Evolutionary conservation across 2,797 vertebrate genomes (phyloP).

Genomic region (Huso huso): DNA sequence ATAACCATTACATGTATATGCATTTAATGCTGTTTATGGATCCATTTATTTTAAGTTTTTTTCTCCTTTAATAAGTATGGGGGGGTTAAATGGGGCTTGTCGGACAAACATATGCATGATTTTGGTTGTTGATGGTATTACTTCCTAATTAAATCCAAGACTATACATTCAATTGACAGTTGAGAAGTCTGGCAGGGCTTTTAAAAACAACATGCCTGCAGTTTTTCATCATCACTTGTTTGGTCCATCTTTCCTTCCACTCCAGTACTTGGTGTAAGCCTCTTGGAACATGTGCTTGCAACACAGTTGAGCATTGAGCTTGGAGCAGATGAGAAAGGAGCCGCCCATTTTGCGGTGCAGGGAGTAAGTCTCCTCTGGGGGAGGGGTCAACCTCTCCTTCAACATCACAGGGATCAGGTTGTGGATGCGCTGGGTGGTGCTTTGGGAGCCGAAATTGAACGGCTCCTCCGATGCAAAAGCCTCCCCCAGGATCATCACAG

Average conservation of each 20-base stretch:
- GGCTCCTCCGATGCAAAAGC: constrained; percentile 72
- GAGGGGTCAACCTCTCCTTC: constrained; percentile 84
- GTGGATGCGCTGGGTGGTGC: constrained; percentile 90
- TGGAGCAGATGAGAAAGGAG: constrained; percentile 96
- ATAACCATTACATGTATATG: too few species aligned
- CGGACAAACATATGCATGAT: constrained; percentile 17
- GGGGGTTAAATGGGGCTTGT: constrained; percentile 11
- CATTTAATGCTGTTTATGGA: too few species aligned
- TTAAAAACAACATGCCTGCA: constrained; percentile 1
- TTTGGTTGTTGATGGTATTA: too few species aligned
- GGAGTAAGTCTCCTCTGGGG: constrained; percentile 92
- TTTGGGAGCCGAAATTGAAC: constrained; percentile 82
- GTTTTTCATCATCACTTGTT: constrained; percentile 15
- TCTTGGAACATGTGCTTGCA: constrained; percentile 84
- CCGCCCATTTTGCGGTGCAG: constrained; percentile 97
- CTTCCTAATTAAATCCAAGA: neutral
- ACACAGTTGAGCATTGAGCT: constrained; percentile 72
- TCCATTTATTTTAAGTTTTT: too few species aligned
- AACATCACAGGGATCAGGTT: constrained; percentile 91
- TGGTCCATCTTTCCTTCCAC: constrained; percentile 44
- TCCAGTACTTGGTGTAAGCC: constrained; percentile 76
- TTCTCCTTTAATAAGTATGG: constrained; percentile 1
- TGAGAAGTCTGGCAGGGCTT: constrained; percentile 10
- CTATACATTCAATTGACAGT: constrained; percentile 30
- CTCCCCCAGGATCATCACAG: constrained; percentile 93